A percentile compares a stretch with the other conserved stretches of the same genome.
These are phyloP conservation scores for Xanthorhoe designata DNA, from an alignment of 2,888 invertebrate species.

Conservation along the genomic window DNA sequence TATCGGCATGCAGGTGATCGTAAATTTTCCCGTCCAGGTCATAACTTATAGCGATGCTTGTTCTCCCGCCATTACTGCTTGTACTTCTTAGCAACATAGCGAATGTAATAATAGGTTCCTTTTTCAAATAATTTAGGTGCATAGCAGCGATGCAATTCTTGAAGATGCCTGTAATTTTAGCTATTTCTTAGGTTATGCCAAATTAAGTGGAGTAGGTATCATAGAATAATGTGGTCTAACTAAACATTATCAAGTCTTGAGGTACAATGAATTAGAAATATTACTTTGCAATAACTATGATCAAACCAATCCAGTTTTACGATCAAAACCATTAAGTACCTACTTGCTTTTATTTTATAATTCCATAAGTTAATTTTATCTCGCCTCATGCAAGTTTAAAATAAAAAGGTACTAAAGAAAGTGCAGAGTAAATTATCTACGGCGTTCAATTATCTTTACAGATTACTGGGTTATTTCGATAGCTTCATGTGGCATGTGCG, in stretches of 20 bases:
- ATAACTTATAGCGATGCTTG: slow-evolving; percentile 42
- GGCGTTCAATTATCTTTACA: slow-evolving; percentile 20
- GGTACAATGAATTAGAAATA: too few species aligned
- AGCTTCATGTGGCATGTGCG: background rate
- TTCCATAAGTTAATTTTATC: slow-evolving; percentile 54
- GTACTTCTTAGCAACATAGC: slow-evolving; percentile 34
- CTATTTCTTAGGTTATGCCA: background rate
- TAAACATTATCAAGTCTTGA: too few species aligned
- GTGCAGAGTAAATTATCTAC: slow-evolving; percentile 56
- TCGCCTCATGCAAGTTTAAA: slow-evolving; percentile 47
- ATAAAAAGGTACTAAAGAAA: slow-evolving; percentile 58
- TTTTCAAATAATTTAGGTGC: slow-evolving; percentile 32
- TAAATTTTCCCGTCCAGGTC: slow-evolving; percentile 56
- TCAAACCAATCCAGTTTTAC: too few species aligned
- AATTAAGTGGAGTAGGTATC: too few species aligned
- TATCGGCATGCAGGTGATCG: slow-evolving; percentile 48
- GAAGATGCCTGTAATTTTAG: background rate
- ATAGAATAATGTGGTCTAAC: too few species aligned
- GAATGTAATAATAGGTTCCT: slow-evolving; percentile 47
- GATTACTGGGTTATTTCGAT: background rate
- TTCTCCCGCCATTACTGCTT: slow-evolving; percentile 47
- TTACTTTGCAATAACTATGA: background rate
- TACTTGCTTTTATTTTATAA: slow-evolving; percentile 53
- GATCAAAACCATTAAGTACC: slow-evolving; percentile 8
- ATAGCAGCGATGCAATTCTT: background rate